Base-by-base conservation (phyloP, 2,888 invertebrate species). In the Drosophila cognata region DNA sequence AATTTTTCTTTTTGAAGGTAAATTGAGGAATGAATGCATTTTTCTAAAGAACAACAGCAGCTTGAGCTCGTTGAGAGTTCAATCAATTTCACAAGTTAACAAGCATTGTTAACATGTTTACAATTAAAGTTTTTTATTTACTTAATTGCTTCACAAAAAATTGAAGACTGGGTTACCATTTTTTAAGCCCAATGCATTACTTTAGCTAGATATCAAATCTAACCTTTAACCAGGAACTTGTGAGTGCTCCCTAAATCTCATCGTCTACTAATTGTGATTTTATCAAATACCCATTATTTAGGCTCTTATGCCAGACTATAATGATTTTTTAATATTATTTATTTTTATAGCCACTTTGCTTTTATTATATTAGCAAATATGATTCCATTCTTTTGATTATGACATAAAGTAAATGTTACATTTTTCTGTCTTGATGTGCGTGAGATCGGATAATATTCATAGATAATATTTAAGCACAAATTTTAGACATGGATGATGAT, bases 341-440 rank as follows among this genome's bases (percentile, higher is more conserved):
- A 13, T 43, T 43, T 21, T 11, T 5, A n/a, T 11, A n/a, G 11
- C 0, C 1, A 2, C 1, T 43, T 43, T n/a, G n/a, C 11, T n/a
- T n/a, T 0, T n/a, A 11, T n/a, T 11, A 2, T n/a, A 11, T n/a
- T 11, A 2, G n/a, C 2, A n/a, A n/a, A 43, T 11, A 21, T 21
- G 6, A 6, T 6, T 13, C 13, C 13, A 21, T 13, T 43, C n/a
- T 13, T 43, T 43, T 43, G 6, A 43, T 43, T 43, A 13, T 1
- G 6, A 21, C 6, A 7, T 6, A 6, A 21, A 1, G 21, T 6
- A 0, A 43, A 0, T 43, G 13, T 7, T 43, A 0, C 1, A 13
- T 21, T 43, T 43, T 6, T 11, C 21, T 21, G 11, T 0, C 5
- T 11, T 43, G 21, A 13, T 1, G 7, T 21, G 13, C 4, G 7